Base-by-base conservation (phyloP, 2,113 vertebrate species). In the Cyprinodon brontotheroides region DNA sequence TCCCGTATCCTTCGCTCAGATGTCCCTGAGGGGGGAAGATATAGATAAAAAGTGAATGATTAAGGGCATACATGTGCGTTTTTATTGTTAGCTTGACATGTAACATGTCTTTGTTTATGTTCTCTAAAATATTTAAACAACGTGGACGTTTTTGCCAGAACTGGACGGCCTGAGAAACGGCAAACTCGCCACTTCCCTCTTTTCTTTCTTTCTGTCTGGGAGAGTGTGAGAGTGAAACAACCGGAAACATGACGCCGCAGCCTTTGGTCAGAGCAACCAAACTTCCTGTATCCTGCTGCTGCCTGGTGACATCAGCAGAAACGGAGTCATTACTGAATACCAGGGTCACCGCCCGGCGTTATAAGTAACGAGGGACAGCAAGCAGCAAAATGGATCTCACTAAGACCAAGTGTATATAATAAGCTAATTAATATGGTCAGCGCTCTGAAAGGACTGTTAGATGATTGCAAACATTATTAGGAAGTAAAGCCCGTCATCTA, bases 1-100 rank as follows among this genome's bases (percentile, higher is more conserved):
- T 98, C 37, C 97, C 98, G 0, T 99, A 99, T 71, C 97, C 97
- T 93, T 99, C 97, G 0, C 96, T 98, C 87, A 99, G 92, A 89
- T 99, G 98, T 74, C 97, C 96, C 98, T 99, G 83, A 0, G 43
- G 50, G 39, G 50, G 66, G 72, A 72, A 68, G 38, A 72, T 14
- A n/a, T 47, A 65, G 48, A 20, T 43, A 11, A 20, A 62, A 65
- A 13, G 57, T 41, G 50, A 73, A 11, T 12, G 9, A 81, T 78
- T 65, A 76, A 72, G 75, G 59, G 45, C n/a, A 20, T 3, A 61
- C 53, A 41, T 62, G 17, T 11, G 43, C 3, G 14, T 53, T 38
- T 11, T 20, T 68, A 39, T 11, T 60, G 36, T 20, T 59, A 15
- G 39, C 40, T 53, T 17, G 8, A 57, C 50, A 41, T 15, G 4